These are phyloP conservation scores for Fulmarus glacialis DNA, from an alignment of 2,113 vertebrate species.

Conservation along the genomic window DNA sequence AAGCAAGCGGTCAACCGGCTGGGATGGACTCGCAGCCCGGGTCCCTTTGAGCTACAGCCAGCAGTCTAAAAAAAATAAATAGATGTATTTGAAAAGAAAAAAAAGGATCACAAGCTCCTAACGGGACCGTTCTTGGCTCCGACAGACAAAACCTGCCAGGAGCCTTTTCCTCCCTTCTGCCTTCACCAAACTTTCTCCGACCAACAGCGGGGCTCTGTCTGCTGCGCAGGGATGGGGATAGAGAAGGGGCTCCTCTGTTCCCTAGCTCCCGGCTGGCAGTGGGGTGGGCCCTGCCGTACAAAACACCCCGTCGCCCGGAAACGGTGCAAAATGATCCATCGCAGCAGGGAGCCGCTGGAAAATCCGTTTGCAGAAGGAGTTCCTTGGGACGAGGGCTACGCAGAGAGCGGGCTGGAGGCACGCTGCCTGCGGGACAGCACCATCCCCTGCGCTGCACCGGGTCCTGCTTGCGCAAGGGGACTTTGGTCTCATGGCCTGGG, in stretches of 20 bases:
- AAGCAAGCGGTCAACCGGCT: neutral
- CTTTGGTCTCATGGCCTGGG: neutral
- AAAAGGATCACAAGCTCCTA: neutral
- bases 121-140: neutral
- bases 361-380: neutral
- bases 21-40: fast-evolving
- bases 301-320: neutral
- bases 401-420: fast-evolving
- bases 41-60: conserved; percentile 7
- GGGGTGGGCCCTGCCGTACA: neutral
- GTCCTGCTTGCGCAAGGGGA: neutral
- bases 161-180: neutral
- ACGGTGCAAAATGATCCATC: neutral
- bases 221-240: neutral
- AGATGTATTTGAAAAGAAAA: neutral
- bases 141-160: neutral
- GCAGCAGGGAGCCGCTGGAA: neutral
- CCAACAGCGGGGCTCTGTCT: conserved; percentile 20
- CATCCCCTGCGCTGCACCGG: fast-evolving
- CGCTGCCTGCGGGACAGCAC: fast-evolving
- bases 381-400: neutral
- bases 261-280: neutral
- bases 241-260: neutral
- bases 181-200: neutral
- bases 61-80: conserved; percentile 3